Conservation (phyloP, 2,113 vertebrate genomes). For the Rhinolophus ferrumequinum region DNA sequence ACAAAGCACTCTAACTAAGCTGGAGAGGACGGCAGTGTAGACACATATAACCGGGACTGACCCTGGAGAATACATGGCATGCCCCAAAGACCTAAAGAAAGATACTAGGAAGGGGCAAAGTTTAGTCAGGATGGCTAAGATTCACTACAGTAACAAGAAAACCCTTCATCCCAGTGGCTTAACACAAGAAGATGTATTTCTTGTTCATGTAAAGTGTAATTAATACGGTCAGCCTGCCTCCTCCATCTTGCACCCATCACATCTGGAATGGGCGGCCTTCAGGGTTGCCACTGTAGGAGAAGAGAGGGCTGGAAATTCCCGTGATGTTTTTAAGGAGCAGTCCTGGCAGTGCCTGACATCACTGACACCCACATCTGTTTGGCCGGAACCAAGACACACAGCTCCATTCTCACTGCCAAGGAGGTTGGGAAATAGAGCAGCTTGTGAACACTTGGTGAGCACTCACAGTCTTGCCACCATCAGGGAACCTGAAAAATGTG, state of each 20-base stretch:
- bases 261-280: background rate
- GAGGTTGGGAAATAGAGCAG: background rate
- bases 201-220: background rate
- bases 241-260: background rate
- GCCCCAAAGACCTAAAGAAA: background rate
- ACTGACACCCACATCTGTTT: background rate
- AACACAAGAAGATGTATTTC: background rate
- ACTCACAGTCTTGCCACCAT: background rate
- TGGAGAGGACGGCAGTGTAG: background rate
- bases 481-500: background rate
- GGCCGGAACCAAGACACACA: background rate
- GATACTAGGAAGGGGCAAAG: background rate
- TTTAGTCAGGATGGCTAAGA: background rate
- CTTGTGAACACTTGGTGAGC: background rate
- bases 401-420: background rate
- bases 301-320: background rate
- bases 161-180: background rate
- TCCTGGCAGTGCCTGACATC: background rate
- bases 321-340: background rate
- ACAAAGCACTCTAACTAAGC: background rate
- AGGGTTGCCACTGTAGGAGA: background rate
- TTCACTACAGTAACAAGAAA: background rate
- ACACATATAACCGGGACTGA: background rate
- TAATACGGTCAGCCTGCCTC: background rate
- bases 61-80: background rate